Conservation (phyloP, 2,113 vertebrate genomes). For the Cebidichthys violaceus region DNA sequence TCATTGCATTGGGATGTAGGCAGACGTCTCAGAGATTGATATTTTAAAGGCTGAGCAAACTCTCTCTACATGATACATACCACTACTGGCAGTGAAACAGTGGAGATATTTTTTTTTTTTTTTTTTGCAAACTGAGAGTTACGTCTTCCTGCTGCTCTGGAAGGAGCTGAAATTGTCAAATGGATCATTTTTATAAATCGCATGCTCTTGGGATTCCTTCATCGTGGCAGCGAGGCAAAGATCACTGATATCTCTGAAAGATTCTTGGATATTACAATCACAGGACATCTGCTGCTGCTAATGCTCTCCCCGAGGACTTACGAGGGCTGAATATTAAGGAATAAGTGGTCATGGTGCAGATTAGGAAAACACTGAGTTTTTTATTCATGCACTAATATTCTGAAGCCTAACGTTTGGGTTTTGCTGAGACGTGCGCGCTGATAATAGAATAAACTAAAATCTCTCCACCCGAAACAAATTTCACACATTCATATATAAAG, state of each 20-base stretch:
- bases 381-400: background rate
- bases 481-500: conserved; percentile 13
- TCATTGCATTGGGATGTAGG: background rate
- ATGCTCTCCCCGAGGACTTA: conserved; percentile 54
- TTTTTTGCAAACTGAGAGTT: background rate
- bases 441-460: background rate
- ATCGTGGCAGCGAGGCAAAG: conserved; percentile 39
- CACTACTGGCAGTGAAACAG: background rate
- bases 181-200: conserved; percentile 39
- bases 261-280: conserved; percentile 66
- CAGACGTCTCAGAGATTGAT: background rate
- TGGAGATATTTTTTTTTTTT: background rate
- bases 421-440: background rate
- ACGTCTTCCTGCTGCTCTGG: background rate
- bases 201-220: conserved; percentile 39
- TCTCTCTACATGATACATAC: background rate
- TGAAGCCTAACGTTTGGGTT: background rate
- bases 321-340: conserved; percentile 47
- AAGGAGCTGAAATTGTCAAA: conserved; percentile 14
- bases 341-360: conserved; percentile 17
- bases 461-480: background rate
- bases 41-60: background rate
- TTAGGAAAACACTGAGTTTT: conserved; percentile 34
- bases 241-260: conserved; percentile 49
- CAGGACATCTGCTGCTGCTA: conserved; percentile 65